Evolutionary conservation across 2,888 invertebrate species (phyloP).

Genomic region (Eupithecia tripunctaria): DNA sequence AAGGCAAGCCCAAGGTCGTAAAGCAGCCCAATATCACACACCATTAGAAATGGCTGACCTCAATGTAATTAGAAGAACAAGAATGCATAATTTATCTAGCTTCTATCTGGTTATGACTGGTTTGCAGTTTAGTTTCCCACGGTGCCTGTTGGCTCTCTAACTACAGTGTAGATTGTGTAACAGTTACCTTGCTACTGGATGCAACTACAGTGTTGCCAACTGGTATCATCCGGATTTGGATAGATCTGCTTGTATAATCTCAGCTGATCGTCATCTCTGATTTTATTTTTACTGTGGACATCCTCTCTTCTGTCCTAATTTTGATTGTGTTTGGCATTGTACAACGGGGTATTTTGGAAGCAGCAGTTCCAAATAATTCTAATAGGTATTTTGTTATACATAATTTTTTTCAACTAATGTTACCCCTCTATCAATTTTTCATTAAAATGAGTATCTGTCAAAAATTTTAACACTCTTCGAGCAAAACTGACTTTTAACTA

Average conservation of each 20-base stretch:
- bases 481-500: no score
- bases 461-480: no score
- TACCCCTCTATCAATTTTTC: not conserved
- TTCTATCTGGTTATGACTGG: conserved; percentile 46
- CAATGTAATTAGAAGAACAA: conserved; percentile 48
- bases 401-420: not conserved
- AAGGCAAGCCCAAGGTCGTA: conserved; percentile 35
- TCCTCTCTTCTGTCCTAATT: not conserved
- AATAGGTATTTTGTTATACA: not conserved
- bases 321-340: not conserved
- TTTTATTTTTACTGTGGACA: conserved; percentile 12
- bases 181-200: conserved; percentile 28
- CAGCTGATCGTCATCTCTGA: not conserved
- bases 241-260: conserved; percentile 14
- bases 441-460: no score
- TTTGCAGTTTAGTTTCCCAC: conserved; percentile 45
- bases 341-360: not conserved
- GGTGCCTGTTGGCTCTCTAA: conserved; percentile 47
- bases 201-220: conserved; percentile 25
- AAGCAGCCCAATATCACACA: conserved; percentile 41
- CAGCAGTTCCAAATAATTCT: not conserved
- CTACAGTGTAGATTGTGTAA: conserved; percentile 40
- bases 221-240: conserved; percentile 12
- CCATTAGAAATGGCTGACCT: conserved; percentile 46
- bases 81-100: conserved; percentile 47